phyloP scores from a whole-genome alignment of 2,888 invertebrate genomes.

The Adineta ricciae region DNA sequence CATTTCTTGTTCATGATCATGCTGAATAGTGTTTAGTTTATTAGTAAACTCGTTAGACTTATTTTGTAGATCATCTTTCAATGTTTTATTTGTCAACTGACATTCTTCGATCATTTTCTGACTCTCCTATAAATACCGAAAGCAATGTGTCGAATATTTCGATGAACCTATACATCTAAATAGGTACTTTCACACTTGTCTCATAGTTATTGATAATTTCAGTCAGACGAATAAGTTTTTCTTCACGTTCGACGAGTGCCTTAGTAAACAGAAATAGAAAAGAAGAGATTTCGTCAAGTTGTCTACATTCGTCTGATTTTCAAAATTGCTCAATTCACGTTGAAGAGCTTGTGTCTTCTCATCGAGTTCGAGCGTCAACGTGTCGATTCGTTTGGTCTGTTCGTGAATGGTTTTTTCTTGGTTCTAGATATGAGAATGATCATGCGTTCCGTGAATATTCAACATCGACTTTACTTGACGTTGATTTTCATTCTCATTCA shows the following conservation, averaged over 20 bases:
- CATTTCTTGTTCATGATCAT: neutral
- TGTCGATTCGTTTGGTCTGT: neutral
- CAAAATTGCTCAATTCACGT: neutral
- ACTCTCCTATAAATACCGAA: neutral
- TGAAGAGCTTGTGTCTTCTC: neutral
- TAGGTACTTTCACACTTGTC: neutral
- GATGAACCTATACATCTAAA: too few species aligned
- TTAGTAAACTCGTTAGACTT: slow-evolving; percentile 12
- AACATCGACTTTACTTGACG: neutral
- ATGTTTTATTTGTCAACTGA: neutral
- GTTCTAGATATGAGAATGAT: neutral
- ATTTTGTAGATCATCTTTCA: slow-evolving; percentile 20
- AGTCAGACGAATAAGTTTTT: neutral
- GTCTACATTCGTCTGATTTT: neutral
- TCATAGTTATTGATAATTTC: slow-evolving; percentile 19
- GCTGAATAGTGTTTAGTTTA: slow-evolving; percentile 7
- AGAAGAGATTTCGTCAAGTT: neutral
- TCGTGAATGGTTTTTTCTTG: neutral
- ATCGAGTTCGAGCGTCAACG: neutral
- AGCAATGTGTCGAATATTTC: neutral
- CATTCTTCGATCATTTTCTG: neutral
- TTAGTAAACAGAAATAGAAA: neutral
- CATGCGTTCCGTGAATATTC: neutral
- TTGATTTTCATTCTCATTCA: neutral
- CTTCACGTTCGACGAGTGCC: neutral